phyloP scores from a whole-genome alignment of 2,888 invertebrate species.

The Tetheella fluctuosa region DNA sequence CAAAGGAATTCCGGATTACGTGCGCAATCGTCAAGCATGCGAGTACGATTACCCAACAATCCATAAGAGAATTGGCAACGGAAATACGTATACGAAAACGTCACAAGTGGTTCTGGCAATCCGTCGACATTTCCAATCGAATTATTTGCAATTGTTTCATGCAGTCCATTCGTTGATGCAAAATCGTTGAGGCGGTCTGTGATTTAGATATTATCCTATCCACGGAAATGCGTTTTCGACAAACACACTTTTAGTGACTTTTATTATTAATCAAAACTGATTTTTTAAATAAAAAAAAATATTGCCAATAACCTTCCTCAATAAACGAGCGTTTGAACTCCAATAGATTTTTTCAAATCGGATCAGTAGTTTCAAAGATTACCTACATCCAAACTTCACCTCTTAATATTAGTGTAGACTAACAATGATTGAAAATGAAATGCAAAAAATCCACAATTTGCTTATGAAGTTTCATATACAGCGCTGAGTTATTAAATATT shows the following conservation, averaged over 20 bases:
- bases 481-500: background rate
- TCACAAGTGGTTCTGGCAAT: slow-evolving; percentile 30
- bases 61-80: slow-evolving; percentile 30
- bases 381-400: no score
- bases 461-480: background rate
- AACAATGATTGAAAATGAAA: no score
- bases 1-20: slow-evolving; percentile 9
- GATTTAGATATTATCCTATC: background rate
- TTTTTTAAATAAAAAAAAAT: no score
- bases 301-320: no score
- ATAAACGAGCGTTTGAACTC: no score
- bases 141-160: slow-evolving; percentile 28
- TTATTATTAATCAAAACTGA: no score
- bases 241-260: background rate
- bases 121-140: slow-evolving; percentile 31
- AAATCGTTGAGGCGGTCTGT: background rate
- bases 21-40: background rate
- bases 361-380: no score
- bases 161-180: slow-evolving; percentile 11
- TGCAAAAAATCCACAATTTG: no score
- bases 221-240: background rate
- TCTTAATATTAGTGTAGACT: no score
- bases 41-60: slow-evolving; percentile 5
- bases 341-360: no score
- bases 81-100: slow-evolving; percentile 32